phyloP scores from a whole-genome alignment of 1,140 invertebrate species.

The Leptestheria dahalacensis region DNA sequence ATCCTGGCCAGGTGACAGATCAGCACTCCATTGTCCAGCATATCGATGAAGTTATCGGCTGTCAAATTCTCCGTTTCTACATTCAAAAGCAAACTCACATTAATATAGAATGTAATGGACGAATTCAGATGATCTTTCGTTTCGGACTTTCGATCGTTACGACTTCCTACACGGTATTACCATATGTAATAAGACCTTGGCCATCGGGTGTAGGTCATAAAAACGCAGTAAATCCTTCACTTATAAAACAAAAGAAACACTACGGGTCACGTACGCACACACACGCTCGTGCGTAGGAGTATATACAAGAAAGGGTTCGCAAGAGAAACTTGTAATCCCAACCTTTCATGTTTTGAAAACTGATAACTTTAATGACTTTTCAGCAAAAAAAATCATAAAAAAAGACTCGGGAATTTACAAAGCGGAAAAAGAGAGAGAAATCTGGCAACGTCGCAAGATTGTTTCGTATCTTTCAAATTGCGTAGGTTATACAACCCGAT shows the following conservation, averaged over 20 bases:
- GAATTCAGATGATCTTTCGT: background rate
- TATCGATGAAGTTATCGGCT: slow-evolving; percentile 58
- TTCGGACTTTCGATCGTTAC: background rate
- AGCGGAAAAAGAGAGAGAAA: too few species aligned
- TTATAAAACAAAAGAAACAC: background rate
- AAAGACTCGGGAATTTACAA: too few species aligned
- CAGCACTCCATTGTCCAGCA: slow-evolving; percentile 61
- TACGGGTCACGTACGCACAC: too few species aligned
- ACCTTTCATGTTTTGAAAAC: too few species aligned
- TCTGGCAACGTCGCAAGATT: too few species aligned
- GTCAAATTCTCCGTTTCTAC: slow-evolving; percentile 54
- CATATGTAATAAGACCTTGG: background rate
- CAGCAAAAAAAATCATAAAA: too few species aligned
- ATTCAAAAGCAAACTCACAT: slow-evolving; percentile 20
- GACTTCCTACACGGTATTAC: background rate
- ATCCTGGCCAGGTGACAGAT: slow-evolving; percentile 58
- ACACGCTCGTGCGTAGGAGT: too few species aligned
- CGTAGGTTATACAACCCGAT: too few species aligned
- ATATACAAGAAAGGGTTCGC: too few species aligned
- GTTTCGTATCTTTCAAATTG: too few species aligned
- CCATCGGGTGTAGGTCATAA: background rate
- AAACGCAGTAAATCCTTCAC: background rate
- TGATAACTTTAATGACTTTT: too few species aligned
- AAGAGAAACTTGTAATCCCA: too few species aligned
- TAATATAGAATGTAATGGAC: background rate